Percentiles rank a stretch among this genome's conserved stretches.
Evolutionary conservation across 1,140 invertebrate genomes (phyloP).

Genomic region (Alviniconcha marisindica): DNA sequence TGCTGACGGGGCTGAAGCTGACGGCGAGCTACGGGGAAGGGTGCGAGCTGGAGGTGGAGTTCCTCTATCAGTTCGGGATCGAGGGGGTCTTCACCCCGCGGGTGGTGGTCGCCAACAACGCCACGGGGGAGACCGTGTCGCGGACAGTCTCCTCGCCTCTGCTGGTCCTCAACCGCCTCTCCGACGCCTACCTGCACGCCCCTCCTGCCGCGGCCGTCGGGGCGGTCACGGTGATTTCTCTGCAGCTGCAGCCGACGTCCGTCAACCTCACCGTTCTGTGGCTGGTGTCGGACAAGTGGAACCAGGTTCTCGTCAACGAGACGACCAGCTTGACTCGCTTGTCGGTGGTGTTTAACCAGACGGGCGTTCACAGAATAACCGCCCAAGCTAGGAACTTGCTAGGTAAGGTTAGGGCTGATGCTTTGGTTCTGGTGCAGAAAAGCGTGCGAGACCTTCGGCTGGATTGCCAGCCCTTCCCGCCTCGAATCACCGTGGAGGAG

Average conservation of each 20-base stretch:
- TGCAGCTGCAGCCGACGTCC: background rate
- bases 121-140: background rate
- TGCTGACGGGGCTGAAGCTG: background rate
- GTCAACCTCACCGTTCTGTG: background rate
- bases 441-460: background rate
- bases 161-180: background rate
- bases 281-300: background rate
- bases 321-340: background rate
- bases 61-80: background rate
- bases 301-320: background rate
- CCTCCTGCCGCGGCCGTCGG: background rate
- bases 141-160: background rate
- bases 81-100: conserved; percentile 23
- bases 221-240: background rate
- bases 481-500: background rate
- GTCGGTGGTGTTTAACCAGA: background rate
- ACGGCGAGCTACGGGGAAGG: conserved; percentile 35
- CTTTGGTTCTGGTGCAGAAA: conserved; percentile 5
- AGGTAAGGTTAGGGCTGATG: background rate
- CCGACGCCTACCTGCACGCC: background rate
- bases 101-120: conserved; percentile 14
- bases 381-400: conserved; percentile 3
- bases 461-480: background rate
- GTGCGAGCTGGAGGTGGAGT: conserved; percentile 29
- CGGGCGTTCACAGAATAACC: background rate